phyloP scores from a whole-genome alignment of 64 coral and sea anemone species.

The Dendrophyllia cribrosa region DNA sequence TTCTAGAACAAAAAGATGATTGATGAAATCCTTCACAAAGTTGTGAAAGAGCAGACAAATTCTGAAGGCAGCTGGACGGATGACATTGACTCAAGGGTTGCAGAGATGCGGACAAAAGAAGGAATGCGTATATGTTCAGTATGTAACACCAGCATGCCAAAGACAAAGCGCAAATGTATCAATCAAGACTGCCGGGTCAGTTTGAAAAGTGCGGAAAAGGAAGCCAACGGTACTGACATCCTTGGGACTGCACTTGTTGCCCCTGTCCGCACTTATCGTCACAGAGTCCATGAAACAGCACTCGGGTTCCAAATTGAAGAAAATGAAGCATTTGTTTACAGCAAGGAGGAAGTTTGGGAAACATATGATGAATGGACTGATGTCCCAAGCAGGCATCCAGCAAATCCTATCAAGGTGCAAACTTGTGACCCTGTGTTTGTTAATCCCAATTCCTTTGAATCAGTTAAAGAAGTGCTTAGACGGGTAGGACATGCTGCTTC shows the following conservation, averaged over 20 bases:
- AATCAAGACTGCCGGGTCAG: slow-evolving; percentile 44
- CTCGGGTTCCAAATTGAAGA: slow-evolving; percentile 21
- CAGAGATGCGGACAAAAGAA: neutral
- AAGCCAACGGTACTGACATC: slow-evolving; percentile 5
- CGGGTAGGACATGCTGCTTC: slow-evolving; percentile 4
- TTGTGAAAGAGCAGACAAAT: neutral
- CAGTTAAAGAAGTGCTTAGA: slow-evolving; percentile 12
- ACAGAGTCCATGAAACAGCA: slow-evolving; percentile 27
- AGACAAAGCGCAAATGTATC: slow-evolving; percentile 51
- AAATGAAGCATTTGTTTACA: slow-evolving; percentile 10
- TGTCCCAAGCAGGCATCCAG: slow-evolving; percentile 9
- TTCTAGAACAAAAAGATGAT: neutral
- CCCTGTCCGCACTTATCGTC: neutral
- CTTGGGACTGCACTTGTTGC: slow-evolving; percentile 58
- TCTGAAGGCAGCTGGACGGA: neutral
- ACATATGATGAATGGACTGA: slow-evolving; percentile 16
- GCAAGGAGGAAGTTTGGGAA: neutral
- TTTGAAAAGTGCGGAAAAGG: slow-evolving; percentile 52
- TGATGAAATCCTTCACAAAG: neutral
- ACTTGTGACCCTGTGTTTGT: slow-evolving; percentile 41
- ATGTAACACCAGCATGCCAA: slow-evolving; percentile 51
- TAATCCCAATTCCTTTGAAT: slow-evolving; percentile 39
- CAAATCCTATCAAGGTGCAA: neutral
- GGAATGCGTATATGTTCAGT: slow-evolving; percentile 31
- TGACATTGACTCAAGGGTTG: neutral